Evolutionary conservation across 2,797 vertebrate species (phyloP).

Genomic region (Hypotaenidia okinawae): DNA sequence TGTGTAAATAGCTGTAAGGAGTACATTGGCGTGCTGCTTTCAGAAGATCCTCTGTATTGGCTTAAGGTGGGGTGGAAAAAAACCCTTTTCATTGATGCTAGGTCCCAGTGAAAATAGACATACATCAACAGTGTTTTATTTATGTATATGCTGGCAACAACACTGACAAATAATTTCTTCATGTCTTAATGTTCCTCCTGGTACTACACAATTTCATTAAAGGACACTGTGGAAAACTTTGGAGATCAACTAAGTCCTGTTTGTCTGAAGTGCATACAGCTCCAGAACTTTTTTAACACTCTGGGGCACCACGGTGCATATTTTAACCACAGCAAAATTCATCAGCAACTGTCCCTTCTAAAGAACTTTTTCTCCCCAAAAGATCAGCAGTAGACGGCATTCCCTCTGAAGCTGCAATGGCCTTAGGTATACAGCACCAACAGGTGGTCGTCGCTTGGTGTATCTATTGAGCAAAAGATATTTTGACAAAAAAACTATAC

Average conservation of each 20-base stretch:
- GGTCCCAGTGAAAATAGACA: background rate
- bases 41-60: background rate
- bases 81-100: background rate
- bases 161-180: constrained; percentile 1
- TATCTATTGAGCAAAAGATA: background rate
- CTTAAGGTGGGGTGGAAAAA: background rate
- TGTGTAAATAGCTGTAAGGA: background rate
- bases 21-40: background rate
- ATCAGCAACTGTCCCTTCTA: background rate
- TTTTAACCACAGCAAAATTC: background rate
- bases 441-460: background rate
- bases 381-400: background rate
- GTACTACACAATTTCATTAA: background rate
- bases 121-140: background rate
- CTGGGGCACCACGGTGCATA: background rate
- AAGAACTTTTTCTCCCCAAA: background rate
- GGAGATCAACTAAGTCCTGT: background rate
- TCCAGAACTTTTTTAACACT: background rate
- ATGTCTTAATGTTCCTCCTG: background rate
- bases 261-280: background rate
- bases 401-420: background rate
- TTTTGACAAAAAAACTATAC: background rate
- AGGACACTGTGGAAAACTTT: background rate
- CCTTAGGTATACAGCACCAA: background rate
- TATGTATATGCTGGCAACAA: background rate